Evolutionary conservation across 2,113 vertebrate species (phyloP).

Genomic region (Carassius auratus): DNA sequence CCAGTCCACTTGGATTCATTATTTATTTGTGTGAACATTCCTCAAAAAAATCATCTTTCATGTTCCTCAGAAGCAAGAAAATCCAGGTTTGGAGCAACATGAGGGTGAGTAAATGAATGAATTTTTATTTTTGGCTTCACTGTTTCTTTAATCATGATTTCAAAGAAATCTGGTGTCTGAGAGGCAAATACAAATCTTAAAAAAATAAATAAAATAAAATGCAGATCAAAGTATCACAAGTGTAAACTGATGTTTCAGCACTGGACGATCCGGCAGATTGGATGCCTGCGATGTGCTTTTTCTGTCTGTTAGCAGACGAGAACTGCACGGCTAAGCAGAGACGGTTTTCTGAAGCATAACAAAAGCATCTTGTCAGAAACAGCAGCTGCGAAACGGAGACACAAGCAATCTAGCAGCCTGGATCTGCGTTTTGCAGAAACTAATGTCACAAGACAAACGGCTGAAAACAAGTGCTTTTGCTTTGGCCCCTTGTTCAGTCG

Average conservation of each 20-base stretch:
- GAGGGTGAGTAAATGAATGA: not conserved
- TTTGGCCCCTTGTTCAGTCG: not conserved
- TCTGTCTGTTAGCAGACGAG: conserved; percentile 9
- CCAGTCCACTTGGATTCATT: not conserved
- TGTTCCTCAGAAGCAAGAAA: not conserved
- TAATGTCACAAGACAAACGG: conserved; percentile 36
- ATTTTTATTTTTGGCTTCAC: not conserved
- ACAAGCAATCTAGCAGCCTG: conserved; percentile 44
- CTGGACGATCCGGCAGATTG: conserved; percentile 31
- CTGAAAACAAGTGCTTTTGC: not conserved
- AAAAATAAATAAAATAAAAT: not conserved
- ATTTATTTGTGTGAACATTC: not conserved
- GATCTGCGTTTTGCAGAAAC: conserved; percentile 10
- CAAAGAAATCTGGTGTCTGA: not conserved
- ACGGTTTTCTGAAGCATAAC: conserved; percentile 35
- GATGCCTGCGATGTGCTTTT: conserved; percentile 21
- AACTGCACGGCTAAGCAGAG: conserved; percentile 48
- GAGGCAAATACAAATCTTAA: not conserved
- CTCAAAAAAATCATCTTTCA: not conserved
- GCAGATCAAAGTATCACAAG: not conserved
- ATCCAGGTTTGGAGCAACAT: not conserved
- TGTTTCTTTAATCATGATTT: not conserved
- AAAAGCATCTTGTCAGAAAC: conserved; percentile 33
- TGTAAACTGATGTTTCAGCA: conserved; percentile 11
- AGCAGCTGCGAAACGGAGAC: conserved; percentile 50